A percentile compares a stretch with the other conserved stretches of the same genome.
phyloP scores from a whole-genome alignment of 2,797 vertebrate genomes.

The Cryptoblepharus egeriae region DNA sequence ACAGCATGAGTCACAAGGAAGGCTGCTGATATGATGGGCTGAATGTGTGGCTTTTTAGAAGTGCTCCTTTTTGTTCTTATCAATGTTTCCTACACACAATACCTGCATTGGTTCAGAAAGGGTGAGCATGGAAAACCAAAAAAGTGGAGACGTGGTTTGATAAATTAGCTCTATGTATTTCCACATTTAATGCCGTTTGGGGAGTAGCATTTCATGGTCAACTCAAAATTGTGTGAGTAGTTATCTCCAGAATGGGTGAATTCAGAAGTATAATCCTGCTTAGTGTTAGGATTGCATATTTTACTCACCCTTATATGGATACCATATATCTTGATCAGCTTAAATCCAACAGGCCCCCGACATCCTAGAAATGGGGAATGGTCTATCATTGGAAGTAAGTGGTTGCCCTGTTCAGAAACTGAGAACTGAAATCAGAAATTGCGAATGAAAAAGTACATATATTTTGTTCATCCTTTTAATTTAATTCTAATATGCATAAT shows the following conservation, averaged over 20 bases:
- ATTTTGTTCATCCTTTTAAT: neutral
- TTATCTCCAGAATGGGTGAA: neutral
- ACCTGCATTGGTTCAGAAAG: neutral
- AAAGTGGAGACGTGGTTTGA: neutral
- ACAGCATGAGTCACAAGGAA: conserved; percentile 32
- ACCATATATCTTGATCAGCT: neutral
- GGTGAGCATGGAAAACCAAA: neutral
- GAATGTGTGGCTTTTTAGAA: conserved; percentile 44
- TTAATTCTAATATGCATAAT: conserved; percentile 12
- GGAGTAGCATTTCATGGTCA: neutral
- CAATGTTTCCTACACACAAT: too few relatives aligned
- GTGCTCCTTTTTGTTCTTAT: conserved; percentile 7
- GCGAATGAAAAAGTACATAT: too few relatives aligned
- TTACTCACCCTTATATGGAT: neutral
- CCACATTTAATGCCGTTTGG: neutral
- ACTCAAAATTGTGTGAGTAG: neutral
- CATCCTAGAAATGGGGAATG: too few relatives aligned
- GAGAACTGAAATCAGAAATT: too few relatives aligned
- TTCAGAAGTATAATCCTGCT: neutral
- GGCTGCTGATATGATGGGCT: conserved; percentile 9
- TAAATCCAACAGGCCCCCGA: neutral
- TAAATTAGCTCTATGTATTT: neutral
- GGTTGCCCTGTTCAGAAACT: neutral
- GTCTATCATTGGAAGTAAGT: neutral
- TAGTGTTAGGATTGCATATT: neutral